Evolutionary conservation across 2,888 invertebrate genomes (phyloP).

Genomic region (Brachycybe producta): DNA sequence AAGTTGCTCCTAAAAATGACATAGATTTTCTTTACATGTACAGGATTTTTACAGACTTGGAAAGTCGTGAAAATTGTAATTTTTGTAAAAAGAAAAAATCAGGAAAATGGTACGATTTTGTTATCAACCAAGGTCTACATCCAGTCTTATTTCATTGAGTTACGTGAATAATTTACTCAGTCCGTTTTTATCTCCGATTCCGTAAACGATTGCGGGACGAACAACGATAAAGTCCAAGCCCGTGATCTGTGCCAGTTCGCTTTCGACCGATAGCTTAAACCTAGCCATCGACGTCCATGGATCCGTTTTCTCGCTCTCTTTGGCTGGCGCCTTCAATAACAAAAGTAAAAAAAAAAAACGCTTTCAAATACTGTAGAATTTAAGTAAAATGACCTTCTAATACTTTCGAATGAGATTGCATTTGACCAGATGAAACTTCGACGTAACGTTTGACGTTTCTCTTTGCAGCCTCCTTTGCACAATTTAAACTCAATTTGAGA

Average conservation of each 20-base stretch:
- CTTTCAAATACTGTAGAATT: neutral
- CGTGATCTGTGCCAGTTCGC: slow-evolving; percentile 52
- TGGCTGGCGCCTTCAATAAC: slow-evolving; percentile 47
- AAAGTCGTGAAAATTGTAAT: neutral
- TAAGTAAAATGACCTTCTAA: neutral
- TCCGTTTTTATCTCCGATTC: slow-evolving; percentile 66
- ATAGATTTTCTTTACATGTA: too few species aligned
- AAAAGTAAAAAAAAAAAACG: slow-evolving; percentile 3
- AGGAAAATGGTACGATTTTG: too few species aligned
- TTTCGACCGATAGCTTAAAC: slow-evolving; percentile 71
- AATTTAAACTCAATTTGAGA: slow-evolving; percentile 64
- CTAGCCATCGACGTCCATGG: slow-evolving; percentile 76
- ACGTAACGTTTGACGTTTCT: slow-evolving; percentile 55
- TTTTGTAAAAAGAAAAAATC: slow-evolving; percentile 4
- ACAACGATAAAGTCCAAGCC: slow-evolving; percentile 62
- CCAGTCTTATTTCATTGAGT: neutral
- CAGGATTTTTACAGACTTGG: neutral
- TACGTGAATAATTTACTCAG: slow-evolving; percentile 50
- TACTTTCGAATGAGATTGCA: slow-evolving; percentile 67
- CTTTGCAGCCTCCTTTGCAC: slow-evolving; percentile 60
- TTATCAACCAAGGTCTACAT: too few species aligned
- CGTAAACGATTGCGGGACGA: slow-evolving; percentile 75
- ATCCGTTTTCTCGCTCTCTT: slow-evolving; percentile 59
- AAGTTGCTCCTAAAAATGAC: too few species aligned
- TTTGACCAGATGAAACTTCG: slow-evolving; percentile 72